phyloP scores from a whole-genome alignment of 2,888 invertebrate genomes.

The Drosophila ezoana region DNA sequence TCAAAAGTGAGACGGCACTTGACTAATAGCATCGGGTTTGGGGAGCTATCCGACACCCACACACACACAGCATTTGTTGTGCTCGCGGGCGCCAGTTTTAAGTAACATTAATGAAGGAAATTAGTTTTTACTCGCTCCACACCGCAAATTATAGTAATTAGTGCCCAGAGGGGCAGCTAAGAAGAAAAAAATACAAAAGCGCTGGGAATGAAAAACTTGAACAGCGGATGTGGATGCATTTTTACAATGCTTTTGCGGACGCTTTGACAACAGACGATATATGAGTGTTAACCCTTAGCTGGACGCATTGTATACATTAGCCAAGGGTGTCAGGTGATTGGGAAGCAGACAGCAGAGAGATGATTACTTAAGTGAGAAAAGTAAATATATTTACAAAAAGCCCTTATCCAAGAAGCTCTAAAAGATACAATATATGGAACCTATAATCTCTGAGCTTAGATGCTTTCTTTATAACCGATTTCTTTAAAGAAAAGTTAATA shows the following conservation, averaged over 20 bases:
- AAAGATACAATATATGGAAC: too few species aligned
- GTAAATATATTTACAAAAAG: too few species aligned
- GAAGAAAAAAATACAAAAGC: slow-evolving; percentile 13
- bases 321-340: not conserved
- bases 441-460: too few species aligned
- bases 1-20: slow-evolving; percentile 36
- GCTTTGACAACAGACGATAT: slow-evolving; percentile 23
- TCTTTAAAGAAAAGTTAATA: too few species aligned
- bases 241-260: slow-evolving; percentile 34
- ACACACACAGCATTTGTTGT: slow-evolving; percentile 13
- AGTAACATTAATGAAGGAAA: slow-evolving; percentile 34
- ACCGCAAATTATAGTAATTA: slow-evolving; percentile 56
- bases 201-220: slow-evolving; percentile 19
- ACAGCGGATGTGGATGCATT: slow-evolving; percentile 61
- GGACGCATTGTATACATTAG: not conserved
- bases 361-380: too few species aligned
- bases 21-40: slow-evolving; percentile 21
- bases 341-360: not conserved
- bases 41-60: slow-evolving; percentile 13
- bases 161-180: slow-evolving; percentile 36
- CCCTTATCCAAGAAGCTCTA: too few species aligned
- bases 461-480: too few species aligned
- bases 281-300: slow-evolving; percentile 40
- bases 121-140: slow-evolving; percentile 43
- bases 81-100: slow-evolving; percentile 31